A percentile compares a stretch with the other conserved stretches of the same genome.
phyloP scores from a whole-genome alignment of 1,140 invertebrate genomes.

The Papilio polytes region DNA sequence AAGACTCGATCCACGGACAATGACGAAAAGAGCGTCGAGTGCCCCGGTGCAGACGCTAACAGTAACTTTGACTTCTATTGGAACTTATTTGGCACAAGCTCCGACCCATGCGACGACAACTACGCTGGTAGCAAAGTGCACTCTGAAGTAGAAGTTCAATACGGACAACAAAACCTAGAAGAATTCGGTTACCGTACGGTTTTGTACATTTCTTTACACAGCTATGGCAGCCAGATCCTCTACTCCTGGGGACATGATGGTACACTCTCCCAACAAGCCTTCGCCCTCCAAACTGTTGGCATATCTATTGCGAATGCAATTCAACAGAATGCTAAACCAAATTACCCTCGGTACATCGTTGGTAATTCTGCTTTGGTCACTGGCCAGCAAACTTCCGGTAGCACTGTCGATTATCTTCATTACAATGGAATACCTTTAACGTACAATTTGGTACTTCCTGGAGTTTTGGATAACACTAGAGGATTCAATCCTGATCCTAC shows the following conservation, averaged over 20 bases:
- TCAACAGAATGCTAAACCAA: constrained; percentile 59
- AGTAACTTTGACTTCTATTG: constrained; percentile 86
- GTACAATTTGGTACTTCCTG: constrained; percentile 59
- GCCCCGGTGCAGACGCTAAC: constrained; percentile 86
- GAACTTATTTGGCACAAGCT: constrained; percentile 66
- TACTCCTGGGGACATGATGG: constrained; percentile 86
- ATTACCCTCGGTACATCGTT: constrained; percentile 74
- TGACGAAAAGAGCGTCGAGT: constrained; percentile 51
- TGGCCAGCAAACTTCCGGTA: constrained; percentile 71
- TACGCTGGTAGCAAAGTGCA: constrained; percentile 88
- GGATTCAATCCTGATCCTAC: constrained; percentile 47
- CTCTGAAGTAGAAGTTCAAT: constrained; percentile 88
- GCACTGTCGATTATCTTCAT: constrained; percentile 62
- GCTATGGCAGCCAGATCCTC: constrained; percentile 86
- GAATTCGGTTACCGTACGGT: constrained; percentile 67
- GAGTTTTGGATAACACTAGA: constrained; percentile 33
- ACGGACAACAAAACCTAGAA: constrained; percentile 72
- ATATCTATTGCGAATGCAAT: constrained; percentile 73
- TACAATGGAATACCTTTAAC: constrained; percentile 60
- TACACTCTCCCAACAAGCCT: constrained; percentile 75
- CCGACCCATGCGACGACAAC: constrained; percentile 86
- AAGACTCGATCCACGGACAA: constrained; percentile 83
- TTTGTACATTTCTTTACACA: constrained; percentile 86
- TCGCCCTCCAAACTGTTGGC: constrained; percentile 59
- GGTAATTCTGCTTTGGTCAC: constrained; percentile 84